Conservation (phyloP, 2,113 vertebrate genomes). For the Pimephales promelas region DNA sequence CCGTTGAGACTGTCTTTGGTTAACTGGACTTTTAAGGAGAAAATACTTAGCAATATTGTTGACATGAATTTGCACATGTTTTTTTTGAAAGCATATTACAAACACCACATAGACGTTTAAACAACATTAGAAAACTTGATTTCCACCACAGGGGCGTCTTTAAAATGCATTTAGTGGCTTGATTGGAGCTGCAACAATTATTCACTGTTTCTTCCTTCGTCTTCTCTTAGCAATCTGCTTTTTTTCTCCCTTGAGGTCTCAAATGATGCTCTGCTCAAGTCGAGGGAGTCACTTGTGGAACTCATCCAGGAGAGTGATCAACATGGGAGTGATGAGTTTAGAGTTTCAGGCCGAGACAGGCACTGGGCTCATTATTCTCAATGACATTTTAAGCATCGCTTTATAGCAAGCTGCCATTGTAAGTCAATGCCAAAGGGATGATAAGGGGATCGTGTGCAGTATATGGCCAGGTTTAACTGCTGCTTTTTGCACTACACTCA, state of each 20-base stretch:
- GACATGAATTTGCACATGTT: too few relatives aligned
- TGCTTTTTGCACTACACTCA: not conserved
- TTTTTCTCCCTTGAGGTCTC: not conserved
- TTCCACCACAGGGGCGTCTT: too few relatives aligned
- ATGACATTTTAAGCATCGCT: conserved; percentile 57
- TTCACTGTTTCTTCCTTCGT: not conserved
- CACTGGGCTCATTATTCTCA: conserved; percentile 40
- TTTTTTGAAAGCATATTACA: too few relatives aligned
- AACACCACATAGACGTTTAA: too few relatives aligned
- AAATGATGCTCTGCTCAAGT: not conserved
- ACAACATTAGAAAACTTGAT: too few relatives aligned
- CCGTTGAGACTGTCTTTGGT: too few relatives aligned
- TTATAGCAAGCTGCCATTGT: conserved; percentile 55
- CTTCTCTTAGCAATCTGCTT: not conserved
- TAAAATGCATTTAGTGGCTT: not conserved
- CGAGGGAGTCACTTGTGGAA: not conserved
- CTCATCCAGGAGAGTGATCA: not conserved
- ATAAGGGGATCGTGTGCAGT: conserved; percentile 44
- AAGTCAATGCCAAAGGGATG: conserved; percentile 49
- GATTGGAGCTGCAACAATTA: not conserved
- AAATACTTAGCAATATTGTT: too few relatives aligned
- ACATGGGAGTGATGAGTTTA: conserved; percentile 10
- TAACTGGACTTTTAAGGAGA: too few relatives aligned
- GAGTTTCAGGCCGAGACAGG: not conserved
- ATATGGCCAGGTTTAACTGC: conserved; percentile 40